A percentile compares a stretch with the other conserved stretches of the same genome.
These are phyloP conservation scores for Polydrusus cervinus DNA, from an alignment of 2,888 invertebrate genomes.

Conservation along the genomic window DNA sequence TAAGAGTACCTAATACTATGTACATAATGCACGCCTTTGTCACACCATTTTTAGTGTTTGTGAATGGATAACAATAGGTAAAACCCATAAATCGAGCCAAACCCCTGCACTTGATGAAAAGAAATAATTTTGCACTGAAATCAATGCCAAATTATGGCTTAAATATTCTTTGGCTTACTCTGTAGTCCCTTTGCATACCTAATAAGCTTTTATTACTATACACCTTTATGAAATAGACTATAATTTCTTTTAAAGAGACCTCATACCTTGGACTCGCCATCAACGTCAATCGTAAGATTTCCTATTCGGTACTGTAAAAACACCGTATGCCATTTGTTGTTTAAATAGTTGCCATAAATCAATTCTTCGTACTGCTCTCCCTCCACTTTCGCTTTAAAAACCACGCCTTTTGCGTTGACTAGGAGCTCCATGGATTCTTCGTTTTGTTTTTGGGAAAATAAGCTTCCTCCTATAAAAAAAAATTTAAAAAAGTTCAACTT, in stretches of 20 bases:
- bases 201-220: too few relatives aligned
- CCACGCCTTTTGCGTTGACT: slow-evolving; percentile 71
- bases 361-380: slow-evolving; percentile 76
- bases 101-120: too few relatives aligned
- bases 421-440: slow-evolving; percentile 69
- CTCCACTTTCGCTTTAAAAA: slow-evolving; percentile 71
- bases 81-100: too few relatives aligned
- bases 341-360: slow-evolving; percentile 80
- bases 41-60: too few relatives aligned
- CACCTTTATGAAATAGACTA: background rate
- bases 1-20: too few relatives aligned
- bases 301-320: slow-evolving; percentile 78
- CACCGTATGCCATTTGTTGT: slow-evolving; percentile 88
- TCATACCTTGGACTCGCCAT: slow-evolving; percentile 74
- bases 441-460: slow-evolving; percentile 81
- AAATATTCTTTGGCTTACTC: too few relatives aligned
- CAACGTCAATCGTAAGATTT: slow-evolving; percentile 74
- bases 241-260: background rate
- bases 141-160: too few relatives aligned
- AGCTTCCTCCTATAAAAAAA: slow-evolving; percentile 76
- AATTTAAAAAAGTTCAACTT: too few relatives aligned
- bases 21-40: too few relatives aligned
- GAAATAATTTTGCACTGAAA: too few relatives aligned
- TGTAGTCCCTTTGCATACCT: too few relatives aligned
- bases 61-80: too few relatives aligned